Conservation (phyloP, 2,888 invertebrate species). For the Microplitis deprimator region DNA sequence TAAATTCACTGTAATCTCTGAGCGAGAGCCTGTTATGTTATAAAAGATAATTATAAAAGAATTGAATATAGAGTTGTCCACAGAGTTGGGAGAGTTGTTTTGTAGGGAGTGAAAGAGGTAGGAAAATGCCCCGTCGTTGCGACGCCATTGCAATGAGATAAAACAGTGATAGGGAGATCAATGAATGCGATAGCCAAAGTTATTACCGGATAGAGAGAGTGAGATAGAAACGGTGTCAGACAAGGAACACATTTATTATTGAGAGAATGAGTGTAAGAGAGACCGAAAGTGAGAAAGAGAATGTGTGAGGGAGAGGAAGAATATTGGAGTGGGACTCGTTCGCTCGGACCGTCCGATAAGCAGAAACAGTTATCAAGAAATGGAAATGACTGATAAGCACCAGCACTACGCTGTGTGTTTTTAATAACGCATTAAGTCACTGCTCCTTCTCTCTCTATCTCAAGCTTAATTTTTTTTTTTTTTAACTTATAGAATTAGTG, state of each 20-base stretch:
- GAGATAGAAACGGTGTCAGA: conserved; percentile 53
- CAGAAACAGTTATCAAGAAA: conserved; percentile 72
- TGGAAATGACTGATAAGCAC: conserved; percentile 74
- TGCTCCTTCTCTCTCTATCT: conserved; percentile 24
- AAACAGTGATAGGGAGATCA: conserved; percentile 71
- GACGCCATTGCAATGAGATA: conserved; percentile 69
- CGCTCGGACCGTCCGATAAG: conserved; percentile 67
- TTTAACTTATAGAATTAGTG: conserved; percentile 7
- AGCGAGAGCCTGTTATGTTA: background rate
- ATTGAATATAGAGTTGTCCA: background rate
- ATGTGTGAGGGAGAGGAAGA: conserved; percentile 26
- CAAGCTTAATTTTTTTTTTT: background rate
- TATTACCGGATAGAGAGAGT: conserved; percentile 71
- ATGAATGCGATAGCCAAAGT: conserved; percentile 70
- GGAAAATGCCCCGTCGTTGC: conserved; percentile 60
- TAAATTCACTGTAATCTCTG: background rate
- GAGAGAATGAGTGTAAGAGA: conserved; percentile 71
- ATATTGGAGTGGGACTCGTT: conserved; percentile 51
- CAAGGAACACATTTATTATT: conserved; percentile 39
- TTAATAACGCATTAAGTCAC: conserved; percentile 63
- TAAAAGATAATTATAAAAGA: background rate
- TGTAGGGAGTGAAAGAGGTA: conserved; percentile 10
- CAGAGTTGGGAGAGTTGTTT: conserved; percentile 22
- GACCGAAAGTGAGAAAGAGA: conserved; percentile 64
- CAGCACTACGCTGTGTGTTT: conserved; percentile 56